Evolutionary conservation across 2,113 vertebrate species (phyloP).

Genomic region (Deroptyus accipitrinus): DNA sequence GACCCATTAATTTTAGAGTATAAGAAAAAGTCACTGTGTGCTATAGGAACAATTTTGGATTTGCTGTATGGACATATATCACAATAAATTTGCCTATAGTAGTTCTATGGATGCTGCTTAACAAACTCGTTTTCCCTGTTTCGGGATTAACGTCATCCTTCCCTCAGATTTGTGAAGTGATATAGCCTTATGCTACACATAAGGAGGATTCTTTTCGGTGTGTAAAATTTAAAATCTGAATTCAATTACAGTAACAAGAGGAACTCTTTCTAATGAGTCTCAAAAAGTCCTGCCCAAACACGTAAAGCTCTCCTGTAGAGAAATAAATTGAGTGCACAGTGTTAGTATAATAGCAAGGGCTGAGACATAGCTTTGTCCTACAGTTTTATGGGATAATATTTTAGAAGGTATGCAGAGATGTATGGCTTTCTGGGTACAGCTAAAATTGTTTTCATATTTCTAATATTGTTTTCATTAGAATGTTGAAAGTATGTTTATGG

Average conservation of each 20-base stretch:
- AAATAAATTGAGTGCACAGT: conserved; percentile 23
- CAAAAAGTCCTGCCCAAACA: background rate
- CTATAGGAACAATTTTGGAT: background rate
- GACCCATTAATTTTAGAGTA: conserved; percentile 11
- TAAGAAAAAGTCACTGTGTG: conserved; percentile 7
- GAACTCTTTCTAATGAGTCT: background rate
- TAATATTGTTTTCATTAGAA: conserved; percentile 60
- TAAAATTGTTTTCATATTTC: conserved; percentile 64
- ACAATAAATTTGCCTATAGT: conserved; percentile 3
- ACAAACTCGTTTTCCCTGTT: background rate
- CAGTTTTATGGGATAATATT: conserved; percentile 50
- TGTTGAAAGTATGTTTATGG: conserved; percentile 29
- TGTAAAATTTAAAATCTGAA: background rate
- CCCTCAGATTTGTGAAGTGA: background rate
- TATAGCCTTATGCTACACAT: background rate
- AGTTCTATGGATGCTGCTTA: background rate
- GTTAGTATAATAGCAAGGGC: conserved; percentile 42
- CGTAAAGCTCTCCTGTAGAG: conserved; percentile 24
- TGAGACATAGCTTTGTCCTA: conserved; percentile 20
- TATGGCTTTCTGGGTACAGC: conserved; percentile 47
- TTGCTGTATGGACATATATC: background rate
- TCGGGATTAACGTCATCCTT: background rate
- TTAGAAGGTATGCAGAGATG: conserved; percentile 34
- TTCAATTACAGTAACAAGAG: conserved; percentile 13
- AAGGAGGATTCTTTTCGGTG: background rate